Evolutionary conservation across 2,797 vertebrate species (phyloP), one percentile per base, ranked within the genome.

Genomic region (Ctenopoma kingsleyae): DNA sequence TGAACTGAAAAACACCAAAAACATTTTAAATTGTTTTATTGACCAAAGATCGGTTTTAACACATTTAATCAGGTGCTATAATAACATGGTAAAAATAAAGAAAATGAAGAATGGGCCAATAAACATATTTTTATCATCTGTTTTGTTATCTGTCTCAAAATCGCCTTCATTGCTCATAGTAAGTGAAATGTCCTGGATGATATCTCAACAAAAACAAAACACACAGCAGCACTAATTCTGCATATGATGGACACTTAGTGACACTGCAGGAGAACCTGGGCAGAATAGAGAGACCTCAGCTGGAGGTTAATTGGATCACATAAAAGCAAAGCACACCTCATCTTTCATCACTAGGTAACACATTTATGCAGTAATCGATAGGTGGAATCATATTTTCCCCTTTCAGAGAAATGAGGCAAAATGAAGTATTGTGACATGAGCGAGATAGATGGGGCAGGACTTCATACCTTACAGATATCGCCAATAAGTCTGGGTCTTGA

Each of bases 281-380:
- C 67, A 61, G 56, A 80, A 77, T 70, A 60, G 69, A 85, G 67
- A 77, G 76, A 67, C 72, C 52, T 76, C 72, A 77, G 84, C 78
- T 75, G 76, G 84, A 82, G 81, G 89, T 92, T 92, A 93, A 93
- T 91, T 88, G 58, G 81, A 90, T 92, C 87, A 90, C 90, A 88
- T 89, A 79, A 84, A 88, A 81, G 76, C 79, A 77, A 79, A 83
- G 87, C 88, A 89, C 89, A 87, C 87, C 79, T 89, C 87, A 89
- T 92, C 90, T 90, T 92, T 90, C 88, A 90, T 91, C 87, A 75
- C 88, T 63, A 83, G 82, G 85, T 88, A 92, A 89, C 91, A 89
- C 88, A 85, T 92, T 91, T 89, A 86, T 89, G 84, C 84, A 81
- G 75, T 76, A 80, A 93, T 93, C 91, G 64, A 93, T 93, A 82